A percentile compares a stretch with the other conserved stretches of the same genome.
Evolutionary conservation across 2,113 vertebrate genomes (phyloP).

Genomic region (Colossoma macropomum): DNA sequence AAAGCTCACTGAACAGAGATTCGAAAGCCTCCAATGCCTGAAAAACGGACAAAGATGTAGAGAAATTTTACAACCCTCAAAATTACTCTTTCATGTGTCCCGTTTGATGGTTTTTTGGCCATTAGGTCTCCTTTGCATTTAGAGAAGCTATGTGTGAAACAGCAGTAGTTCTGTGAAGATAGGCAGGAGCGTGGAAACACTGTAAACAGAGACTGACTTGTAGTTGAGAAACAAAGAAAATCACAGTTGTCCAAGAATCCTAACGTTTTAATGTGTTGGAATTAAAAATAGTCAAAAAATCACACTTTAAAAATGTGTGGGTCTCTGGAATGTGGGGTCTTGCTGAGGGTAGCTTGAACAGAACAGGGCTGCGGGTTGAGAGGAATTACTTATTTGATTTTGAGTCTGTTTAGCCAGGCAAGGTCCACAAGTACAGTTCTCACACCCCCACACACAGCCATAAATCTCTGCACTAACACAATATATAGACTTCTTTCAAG

Average conservation of each 20-base stretch:
- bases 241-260: constrained; percentile 43
- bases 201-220: background rate
- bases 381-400: constrained; percentile 39
- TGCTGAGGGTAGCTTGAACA: constrained; percentile 38
- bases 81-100: background rate
- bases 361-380: constrained; percentile 8
- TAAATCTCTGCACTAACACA: constrained; percentile 35
- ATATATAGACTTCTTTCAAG: constrained; percentile 53
- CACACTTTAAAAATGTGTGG: constrained; percentile 53
- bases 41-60: background rate
- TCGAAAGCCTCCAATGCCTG: background rate
- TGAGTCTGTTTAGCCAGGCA: constrained; percentile 35
- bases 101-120: background rate
- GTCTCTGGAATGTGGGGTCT: constrained; percentile 61
- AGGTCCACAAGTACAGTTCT: constrained; percentile 10
- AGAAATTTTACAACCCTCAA: constrained; percentile 6
- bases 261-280: background rate
- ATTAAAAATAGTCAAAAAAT: background rate
- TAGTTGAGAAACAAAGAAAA: constrained; percentile 40
- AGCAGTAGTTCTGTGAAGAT: background rate
- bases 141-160: background rate
- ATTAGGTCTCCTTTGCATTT: background rate
- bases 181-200: background rate
- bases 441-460: constrained; percentile 46
- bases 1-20: background rate